Evolutionary conservation across 2,113 vertebrate genomes (phyloP).

Genomic region (Odocoileus hemionus): DNA sequence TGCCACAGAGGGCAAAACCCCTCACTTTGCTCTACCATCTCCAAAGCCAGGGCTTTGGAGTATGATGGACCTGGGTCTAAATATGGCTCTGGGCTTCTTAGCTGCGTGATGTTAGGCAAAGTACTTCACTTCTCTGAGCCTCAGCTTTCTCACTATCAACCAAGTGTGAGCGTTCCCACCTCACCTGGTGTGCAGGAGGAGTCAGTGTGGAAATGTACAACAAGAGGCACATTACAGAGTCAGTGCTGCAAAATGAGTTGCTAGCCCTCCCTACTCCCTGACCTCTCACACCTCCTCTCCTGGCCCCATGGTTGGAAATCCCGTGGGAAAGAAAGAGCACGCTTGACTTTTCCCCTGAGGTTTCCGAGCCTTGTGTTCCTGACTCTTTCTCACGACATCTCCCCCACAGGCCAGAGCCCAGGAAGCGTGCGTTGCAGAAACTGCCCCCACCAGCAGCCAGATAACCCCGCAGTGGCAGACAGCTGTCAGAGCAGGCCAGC

Average conservation of each 20-base stretch:
- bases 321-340: slow-evolving; percentile 56
- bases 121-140: neutral
- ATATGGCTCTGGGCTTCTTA: neutral
- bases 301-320: slow-evolving; percentile 40
- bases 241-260: neutral
- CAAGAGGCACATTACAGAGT: neutral
- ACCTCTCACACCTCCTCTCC: neutral
- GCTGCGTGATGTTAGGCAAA: neutral
- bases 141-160: neutral
- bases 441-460: slow-evolving; percentile 25
- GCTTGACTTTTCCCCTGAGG: slow-evolving; percentile 47
- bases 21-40: neutral
- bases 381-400: slow-evolving; percentile 64
- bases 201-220: neutral
- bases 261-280: neutral
- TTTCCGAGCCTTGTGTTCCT: slow-evolving; percentile 50
- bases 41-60: neutral
- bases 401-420: slow-evolving; percentile 41
- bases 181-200: neutral
- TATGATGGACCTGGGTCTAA: neutral
- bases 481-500: neutral
- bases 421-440: slow-evolving; percentile 42
- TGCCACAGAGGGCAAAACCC: neutral
- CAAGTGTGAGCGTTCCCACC: neutral
- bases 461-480: slow-evolving; percentile 56